These are phyloP conservation scores for Oxyteleia sp. DNA, from an alignment of 2,888 invertebrate genomes.

Conservation along the genomic window DNA sequence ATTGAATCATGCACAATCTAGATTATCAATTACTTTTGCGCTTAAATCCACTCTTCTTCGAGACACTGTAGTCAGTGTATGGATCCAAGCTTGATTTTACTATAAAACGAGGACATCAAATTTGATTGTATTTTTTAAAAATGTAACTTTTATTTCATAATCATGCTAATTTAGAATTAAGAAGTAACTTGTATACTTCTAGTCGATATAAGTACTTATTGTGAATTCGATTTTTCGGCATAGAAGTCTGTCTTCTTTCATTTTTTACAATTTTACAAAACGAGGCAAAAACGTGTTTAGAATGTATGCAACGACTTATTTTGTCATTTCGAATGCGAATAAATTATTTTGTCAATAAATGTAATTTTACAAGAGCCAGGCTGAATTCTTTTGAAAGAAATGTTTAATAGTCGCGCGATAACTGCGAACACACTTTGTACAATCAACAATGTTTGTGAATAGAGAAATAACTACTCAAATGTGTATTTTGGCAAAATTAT, in stretches of 20 bases:
- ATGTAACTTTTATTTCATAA: background rate
- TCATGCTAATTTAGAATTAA: constrained; percentile 1
- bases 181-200: constrained; percentile 50
- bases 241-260: background rate
- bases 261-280: no score
- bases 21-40: constrained; percentile 8
- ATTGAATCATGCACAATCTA: background rate
- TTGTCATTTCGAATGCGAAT: constrained; percentile 25
- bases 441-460: background rate
- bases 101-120: background rate
- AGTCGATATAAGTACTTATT: constrained; percentile 62
- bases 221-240: constrained; percentile 12
- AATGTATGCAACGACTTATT: constrained; percentile 4
- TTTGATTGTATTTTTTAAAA: constrained; percentile 11
- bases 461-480: background rate
- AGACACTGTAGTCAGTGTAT: background rate
- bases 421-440: background rate
- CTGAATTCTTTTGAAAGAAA: constrained; percentile 1
- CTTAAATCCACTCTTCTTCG: constrained; percentile 2
- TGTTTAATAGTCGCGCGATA: background rate
- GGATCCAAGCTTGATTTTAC: constrained; percentile 10
- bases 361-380: constrained; percentile 6
- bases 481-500: constrained; percentile 5
- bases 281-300: background rate
- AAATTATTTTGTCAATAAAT: constrained; percentile 47